These are phyloP conservation scores for Reinhardtius hippoglossoides DNA, from an alignment of 2,113 vertebrate genomes.

Conservation along the genomic window DNA sequence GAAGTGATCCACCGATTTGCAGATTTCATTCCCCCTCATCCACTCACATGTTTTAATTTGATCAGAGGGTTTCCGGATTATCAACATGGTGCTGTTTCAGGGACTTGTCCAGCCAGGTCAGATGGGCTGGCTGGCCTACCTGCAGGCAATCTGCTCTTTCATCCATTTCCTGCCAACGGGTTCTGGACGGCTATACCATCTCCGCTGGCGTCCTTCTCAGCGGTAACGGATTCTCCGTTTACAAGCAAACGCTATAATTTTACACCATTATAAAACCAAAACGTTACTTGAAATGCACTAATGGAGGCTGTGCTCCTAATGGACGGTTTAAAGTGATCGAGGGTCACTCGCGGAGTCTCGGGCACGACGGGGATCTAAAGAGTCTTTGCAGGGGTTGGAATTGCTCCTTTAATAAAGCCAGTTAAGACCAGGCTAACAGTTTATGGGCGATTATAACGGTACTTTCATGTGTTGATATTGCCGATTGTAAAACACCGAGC, in stretches of 20 bases:
- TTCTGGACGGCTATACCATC: conserved; percentile 34
- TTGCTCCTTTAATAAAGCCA: conserved; percentile 1
- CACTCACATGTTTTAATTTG: conserved; percentile 69
- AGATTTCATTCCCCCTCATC: conserved; percentile 25
- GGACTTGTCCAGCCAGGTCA: conserved; percentile 46
- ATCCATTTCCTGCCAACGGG: conserved; percentile 53
- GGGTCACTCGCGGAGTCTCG: neutral
- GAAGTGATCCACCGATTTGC: conserved; percentile 42
- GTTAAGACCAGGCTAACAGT: conserved; percentile 2
- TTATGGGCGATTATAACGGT: conserved; percentile 21
- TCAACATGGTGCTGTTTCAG: conserved; percentile 49
- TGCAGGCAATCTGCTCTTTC: conserved; percentile 64
- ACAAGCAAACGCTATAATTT: conserved; percentile 5
- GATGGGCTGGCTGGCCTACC: conserved; percentile 54
- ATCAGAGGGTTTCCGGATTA: conserved; percentile 68
- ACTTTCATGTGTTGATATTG: conserved; percentile 10
- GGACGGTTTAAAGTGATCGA: neutral
- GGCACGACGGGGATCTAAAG: neutral
- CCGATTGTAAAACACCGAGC: conserved; percentile 36
- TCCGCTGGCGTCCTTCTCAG: conserved; percentile 28
- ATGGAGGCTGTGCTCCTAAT: neutral
- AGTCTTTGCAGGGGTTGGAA: conserved; percentile 9
- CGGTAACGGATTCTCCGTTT: conserved; percentile 5
- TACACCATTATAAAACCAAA: neutral
- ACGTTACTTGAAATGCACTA: neutral